Base-by-base conservation (phyloP, 2,888 invertebrate species). In the Nesidiocoris tenuis region DNA sequence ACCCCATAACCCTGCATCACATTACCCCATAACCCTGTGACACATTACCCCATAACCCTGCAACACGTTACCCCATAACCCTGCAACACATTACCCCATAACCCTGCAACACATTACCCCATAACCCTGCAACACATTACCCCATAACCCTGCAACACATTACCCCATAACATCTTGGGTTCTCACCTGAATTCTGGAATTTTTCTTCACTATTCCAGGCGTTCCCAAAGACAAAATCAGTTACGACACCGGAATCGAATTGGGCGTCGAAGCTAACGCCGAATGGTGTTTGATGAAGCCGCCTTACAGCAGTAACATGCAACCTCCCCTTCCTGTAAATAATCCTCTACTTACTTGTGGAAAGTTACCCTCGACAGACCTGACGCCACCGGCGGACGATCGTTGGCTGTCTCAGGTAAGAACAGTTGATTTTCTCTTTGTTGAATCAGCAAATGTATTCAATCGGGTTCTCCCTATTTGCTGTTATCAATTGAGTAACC, bases 231-330 rank as follows among this genome's bases (percentile, higher is more conserved):
- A 94, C 84, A 92, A 92, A 84, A 87, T 92, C 76, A 91, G 92
- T 83, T 94, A 95, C 84, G 94, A 95, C 82, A 91, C 94, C 0
- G 88, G 90, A 16, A 92, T 95, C 79, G 96, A 96, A 83, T 83
- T 97, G 81, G 90, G 90, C 66, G 94, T 95, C 77, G 91, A 91
- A 82, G 91, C 94, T 0, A 90, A 91, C 82, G 93, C 94, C 18
- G 95, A 96, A 84, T 98, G 98, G 98, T 89, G 90, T 76, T 87
- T 98, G 78, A 88, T 91, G 80, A 87, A 92, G 74, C 86, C 88
- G 39, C 85, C 88, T 0, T 80, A 79, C 70, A 85, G 86, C 64
- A 86, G 88, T 22, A 83, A 85, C 18, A 85, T 94, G 79, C 87
- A 90, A 80, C 90, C 92, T 76, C 95, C 94, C n/a, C 84, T 95